These are phyloP conservation scores for Holcopasites calliopsidis DNA, from an alignment of 1,140 invertebrate genomes.

Conservation along the genomic window DNA sequence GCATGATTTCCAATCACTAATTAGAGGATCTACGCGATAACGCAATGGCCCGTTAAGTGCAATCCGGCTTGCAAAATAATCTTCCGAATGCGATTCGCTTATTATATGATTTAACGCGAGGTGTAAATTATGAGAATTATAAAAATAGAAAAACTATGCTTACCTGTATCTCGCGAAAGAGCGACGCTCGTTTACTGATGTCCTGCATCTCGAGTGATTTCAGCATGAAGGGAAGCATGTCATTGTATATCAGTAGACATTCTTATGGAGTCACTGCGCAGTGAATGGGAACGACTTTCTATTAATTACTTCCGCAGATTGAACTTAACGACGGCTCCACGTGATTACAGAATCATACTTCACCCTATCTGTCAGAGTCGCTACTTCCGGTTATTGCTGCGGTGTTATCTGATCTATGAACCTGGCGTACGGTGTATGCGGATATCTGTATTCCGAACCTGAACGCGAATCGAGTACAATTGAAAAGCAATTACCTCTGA, in stretches of 20 bases:
- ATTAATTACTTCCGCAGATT: constrained; percentile 57
- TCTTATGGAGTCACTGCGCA: background rate
- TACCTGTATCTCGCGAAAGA: no score
- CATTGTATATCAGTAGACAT: background rate
- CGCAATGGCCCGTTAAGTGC: constrained; percentile 28
- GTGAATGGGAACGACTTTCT: constrained; percentile 59
- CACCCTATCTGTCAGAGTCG: constrained; percentile 16
- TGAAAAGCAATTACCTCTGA: background rate
- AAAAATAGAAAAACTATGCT: no score
- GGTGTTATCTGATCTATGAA: constrained; percentile 21
- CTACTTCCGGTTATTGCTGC: constrained; percentile 20
- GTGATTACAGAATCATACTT: constrained; percentile 24
- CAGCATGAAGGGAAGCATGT: background rate
- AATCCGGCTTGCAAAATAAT: constrained; percentile 40
- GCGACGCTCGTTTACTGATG: background rate
- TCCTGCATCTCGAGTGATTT: background rate
- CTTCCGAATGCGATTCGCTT: constrained; percentile 55
- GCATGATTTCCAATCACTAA: constrained; percentile 52
- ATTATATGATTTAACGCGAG: constrained; percentile 47
- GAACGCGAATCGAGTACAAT: background rate
- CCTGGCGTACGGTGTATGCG: background rate
- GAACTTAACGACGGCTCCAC: constrained; percentile 29
- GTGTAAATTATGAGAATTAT: no score
- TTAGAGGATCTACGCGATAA: constrained; percentile 63
- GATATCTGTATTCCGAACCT: background rate